Evolutionary conservation across 2,797 vertebrate species (phyloP).

Genomic region (Corythornis leucogaster): DNA sequence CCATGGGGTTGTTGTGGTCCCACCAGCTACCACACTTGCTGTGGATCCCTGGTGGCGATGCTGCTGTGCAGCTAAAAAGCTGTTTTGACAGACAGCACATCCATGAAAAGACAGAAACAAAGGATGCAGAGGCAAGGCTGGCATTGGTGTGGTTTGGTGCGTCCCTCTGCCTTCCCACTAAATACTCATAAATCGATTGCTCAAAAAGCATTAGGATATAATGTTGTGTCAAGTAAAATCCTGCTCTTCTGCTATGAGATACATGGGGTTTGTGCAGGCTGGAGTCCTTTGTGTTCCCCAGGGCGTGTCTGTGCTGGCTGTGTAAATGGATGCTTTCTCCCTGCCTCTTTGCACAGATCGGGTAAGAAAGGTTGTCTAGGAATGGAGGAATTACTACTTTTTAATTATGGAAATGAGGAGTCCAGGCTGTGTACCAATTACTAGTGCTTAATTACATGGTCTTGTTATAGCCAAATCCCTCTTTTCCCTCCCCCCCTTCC

Average conservation of each 20-base stretch:
- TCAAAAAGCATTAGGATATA: neutral
- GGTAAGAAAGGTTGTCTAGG: neutral
- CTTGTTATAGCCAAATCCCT: conserved; percentile 28
- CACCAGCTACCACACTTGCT: neutral
- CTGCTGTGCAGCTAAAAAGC: conserved; percentile 46
- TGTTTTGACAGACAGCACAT: conserved; percentile 26
- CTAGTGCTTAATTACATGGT: conserved; percentile 36
- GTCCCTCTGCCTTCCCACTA: too few relatives aligned
- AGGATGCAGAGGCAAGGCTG: conserved; percentile 9
- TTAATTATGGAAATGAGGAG: conserved; percentile 15
- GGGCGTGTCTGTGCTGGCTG: conserved; percentile 44
- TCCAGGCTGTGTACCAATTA: conserved; percentile 6
- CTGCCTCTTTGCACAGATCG: neutral
- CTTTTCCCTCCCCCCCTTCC: neutral
- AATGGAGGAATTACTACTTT: neutral
- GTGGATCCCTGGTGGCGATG: conserved; percentile 23
- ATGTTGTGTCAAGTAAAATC: neutral
- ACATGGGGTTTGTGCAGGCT: neutral
- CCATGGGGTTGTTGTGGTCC: conserved; percentile 44
- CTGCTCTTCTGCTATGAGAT: neutral
- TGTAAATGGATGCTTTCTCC: conserved; percentile 41
- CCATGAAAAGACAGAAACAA: conserved; percentile 65
- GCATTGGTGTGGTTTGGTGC: neutral
- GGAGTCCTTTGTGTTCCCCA: conserved; percentile 45
- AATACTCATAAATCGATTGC: neutral